phyloP scores from a whole-genome alignment of 2,888 invertebrate genomes.

The Ectemnius continuus region DNA sequence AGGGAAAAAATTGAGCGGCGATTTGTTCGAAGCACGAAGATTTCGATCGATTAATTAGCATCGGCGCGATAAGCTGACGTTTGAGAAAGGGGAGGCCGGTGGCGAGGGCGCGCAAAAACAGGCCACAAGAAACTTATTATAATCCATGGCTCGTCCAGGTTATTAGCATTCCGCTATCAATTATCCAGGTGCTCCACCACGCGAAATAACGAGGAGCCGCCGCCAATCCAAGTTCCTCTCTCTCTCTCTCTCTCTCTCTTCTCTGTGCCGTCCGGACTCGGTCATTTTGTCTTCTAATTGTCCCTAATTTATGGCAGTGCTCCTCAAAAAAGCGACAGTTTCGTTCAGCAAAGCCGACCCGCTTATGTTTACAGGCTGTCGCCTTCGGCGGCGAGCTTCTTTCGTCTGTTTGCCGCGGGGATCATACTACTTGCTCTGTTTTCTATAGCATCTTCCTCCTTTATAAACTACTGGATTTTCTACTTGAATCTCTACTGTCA shows the following conservation, averaged over 20 bases:
- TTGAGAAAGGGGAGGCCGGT: constrained; percentile 43
- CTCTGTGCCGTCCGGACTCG: constrained; percentile 14
- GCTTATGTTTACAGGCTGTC: not conserved
- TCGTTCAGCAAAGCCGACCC: not conserved
- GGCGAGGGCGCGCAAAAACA: constrained; percentile 46
- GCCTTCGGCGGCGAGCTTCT: not conserved
- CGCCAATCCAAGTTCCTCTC: constrained; percentile 7
- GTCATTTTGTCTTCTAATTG: constrained; percentile 22
- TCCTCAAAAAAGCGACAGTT: constrained; percentile 9
- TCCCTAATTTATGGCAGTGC: constrained; percentile 34
- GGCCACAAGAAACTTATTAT: constrained; percentile 72
- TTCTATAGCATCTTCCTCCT: not conserved
- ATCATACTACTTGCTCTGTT: not conserved
- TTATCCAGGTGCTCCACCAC: constrained; percentile 63
- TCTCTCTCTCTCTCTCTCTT: constrained; percentile 8
- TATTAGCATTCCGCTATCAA: constrained; percentile 77
- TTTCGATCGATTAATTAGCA: constrained; percentile 44
- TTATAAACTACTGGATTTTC: too few relatives aligned
- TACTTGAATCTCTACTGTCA: too few relatives aligned
- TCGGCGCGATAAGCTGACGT: constrained; percentile 56
- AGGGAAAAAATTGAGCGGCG: constrained; percentile 16
- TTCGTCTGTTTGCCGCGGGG: not conserved
- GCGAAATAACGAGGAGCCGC: constrained; percentile 35
- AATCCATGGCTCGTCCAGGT: constrained; percentile 73
- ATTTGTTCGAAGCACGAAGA: constrained; percentile 38